These are phyloP conservation scores for Microctonus brassicae DNA, from an alignment of 2,888 invertebrate species.

Conservation along the genomic window DNA sequence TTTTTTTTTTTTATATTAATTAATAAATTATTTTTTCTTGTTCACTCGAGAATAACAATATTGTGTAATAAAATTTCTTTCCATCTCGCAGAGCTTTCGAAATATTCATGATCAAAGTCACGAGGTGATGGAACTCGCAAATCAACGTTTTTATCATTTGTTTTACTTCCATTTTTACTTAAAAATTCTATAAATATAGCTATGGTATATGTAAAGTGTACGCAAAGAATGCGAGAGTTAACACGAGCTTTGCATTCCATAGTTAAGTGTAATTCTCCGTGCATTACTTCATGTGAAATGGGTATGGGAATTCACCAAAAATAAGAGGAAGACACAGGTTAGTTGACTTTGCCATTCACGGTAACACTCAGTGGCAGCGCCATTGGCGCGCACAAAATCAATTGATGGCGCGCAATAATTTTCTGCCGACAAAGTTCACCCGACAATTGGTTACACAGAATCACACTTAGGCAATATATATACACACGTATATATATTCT, in stretches of 20 bases:
- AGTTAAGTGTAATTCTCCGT: constrained; percentile 65
- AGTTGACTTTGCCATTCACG: constrained; percentile 27
- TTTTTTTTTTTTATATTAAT: neutral
- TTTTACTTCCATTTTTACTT: neutral
- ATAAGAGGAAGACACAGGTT: constrained; percentile 21
- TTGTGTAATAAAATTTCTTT: neutral
- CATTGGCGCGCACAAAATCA: constrained; percentile 48
- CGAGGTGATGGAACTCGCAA: neutral
- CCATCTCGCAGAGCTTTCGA: neutral
- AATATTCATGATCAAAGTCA: neutral
- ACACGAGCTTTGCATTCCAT: constrained; percentile 63
- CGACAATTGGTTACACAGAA: constrained; percentile 59
- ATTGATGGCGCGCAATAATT: constrained; percentile 61
- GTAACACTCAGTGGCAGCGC: constrained; percentile 43
- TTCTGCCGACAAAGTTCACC: constrained; percentile 45
- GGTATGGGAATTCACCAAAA: constrained; percentile 35
- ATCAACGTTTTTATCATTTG: neutral
- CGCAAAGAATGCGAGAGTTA: constrained; percentile 29
- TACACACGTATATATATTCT: constrained; percentile 16
- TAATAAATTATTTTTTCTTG: neutral
- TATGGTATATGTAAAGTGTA: neutral
- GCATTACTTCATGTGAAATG: constrained; percentile 35
- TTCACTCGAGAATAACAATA: neutral
- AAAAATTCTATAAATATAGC: too few species aligned
- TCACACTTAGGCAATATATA: constrained; percentile 62